Conservation (phyloP, 2,888 invertebrate genomes). For the Axea sp. region DNA sequence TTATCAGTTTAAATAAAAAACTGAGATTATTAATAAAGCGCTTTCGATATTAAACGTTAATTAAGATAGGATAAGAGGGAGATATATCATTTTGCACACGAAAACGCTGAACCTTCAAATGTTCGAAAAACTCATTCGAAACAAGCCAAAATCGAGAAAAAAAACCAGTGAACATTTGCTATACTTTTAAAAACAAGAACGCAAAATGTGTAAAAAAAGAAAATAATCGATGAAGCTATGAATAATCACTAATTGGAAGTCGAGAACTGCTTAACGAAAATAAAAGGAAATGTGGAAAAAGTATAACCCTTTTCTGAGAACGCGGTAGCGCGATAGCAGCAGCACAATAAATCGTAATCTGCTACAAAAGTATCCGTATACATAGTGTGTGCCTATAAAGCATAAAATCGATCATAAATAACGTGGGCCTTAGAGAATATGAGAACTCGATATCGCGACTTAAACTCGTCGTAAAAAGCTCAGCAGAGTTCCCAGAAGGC, state of each 20-base stretch:
- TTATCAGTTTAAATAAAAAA: no score
- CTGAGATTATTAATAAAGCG: no score
- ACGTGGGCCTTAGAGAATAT: slow-evolving; percentile 42
- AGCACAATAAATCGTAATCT: slow-evolving; percentile 50
- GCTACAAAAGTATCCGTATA: slow-evolving; percentile 38
- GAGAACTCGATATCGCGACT: slow-evolving; percentile 52
- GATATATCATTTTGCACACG: no score
- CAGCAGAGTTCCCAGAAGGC: slow-evolving; percentile 52
- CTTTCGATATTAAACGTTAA: no score
- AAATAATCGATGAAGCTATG: background rate
- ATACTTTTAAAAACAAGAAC: no score
- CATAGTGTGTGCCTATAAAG: slow-evolving; percentile 49
- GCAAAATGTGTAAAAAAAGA: no score
- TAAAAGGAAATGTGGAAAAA: slow-evolving; percentile 28
- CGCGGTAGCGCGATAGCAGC: slow-evolving; percentile 26
- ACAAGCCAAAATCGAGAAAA: no score
- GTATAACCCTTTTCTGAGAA: slow-evolving; percentile 51
- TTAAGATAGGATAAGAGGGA: no score
- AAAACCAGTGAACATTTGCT: no score
- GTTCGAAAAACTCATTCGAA: no score
- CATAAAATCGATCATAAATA: slow-evolving; percentile 60
- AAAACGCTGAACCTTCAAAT: no score
- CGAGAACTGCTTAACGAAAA: slow-evolving; percentile 8
- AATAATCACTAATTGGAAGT: slow-evolving; percentile 20
- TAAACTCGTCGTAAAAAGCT: slow-evolving; percentile 54